Evolutionary conservation across 2,888 invertebrate species (phyloP).

Genomic region (Sisyra terminalis): DNA sequence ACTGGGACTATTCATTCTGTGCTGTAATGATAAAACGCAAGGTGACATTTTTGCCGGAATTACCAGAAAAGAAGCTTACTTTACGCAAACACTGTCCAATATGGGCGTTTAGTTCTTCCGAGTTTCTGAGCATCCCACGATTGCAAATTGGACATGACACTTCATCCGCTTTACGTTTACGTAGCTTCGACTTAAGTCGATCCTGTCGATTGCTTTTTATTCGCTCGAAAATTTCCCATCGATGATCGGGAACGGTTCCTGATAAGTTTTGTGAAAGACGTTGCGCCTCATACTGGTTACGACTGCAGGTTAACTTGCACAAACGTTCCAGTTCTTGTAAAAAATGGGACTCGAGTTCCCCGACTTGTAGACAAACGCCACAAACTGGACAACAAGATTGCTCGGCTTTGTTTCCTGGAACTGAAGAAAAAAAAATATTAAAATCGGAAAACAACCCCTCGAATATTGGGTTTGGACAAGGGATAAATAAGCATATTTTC

Average conservation of each 20-base stretch:
- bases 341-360: conserved; percentile 52
- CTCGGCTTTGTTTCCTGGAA: conserved; percentile 24
- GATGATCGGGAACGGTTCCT: conserved; percentile 36
- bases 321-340: conserved; percentile 51
- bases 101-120: conserved; percentile 43
- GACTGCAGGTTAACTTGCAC: conserved; percentile 36
- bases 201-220: conserved; percentile 54
- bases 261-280: conserved; percentile 28
- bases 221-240: conserved; percentile 57
- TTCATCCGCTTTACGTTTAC: conserved; percentile 46
- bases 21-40: neutral
- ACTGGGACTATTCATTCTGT: conserved; percentile 14
- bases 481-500: too few relatives aligned
- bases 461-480: too few relatives aligned
- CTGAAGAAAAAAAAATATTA: conserved; percentile 14
- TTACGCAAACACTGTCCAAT: conserved; percentile 44
- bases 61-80: conserved; percentile 24
- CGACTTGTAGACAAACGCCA: conserved; percentile 44
- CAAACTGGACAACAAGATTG: conserved; percentile 47
- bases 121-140: conserved; percentile 32
- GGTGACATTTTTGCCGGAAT: neutral
- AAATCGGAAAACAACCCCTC: too few relatives aligned
- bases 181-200: conserved; percentile 44
- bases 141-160: conserved; percentile 47
- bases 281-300: conserved; percentile 17